A percentile compares a stretch with the other conserved stretches of the same genome.
These are phyloP conservation scores for Limanda limanda DNA, from an alignment of 2,113 vertebrate species.

Conservation along the genomic window DNA sequence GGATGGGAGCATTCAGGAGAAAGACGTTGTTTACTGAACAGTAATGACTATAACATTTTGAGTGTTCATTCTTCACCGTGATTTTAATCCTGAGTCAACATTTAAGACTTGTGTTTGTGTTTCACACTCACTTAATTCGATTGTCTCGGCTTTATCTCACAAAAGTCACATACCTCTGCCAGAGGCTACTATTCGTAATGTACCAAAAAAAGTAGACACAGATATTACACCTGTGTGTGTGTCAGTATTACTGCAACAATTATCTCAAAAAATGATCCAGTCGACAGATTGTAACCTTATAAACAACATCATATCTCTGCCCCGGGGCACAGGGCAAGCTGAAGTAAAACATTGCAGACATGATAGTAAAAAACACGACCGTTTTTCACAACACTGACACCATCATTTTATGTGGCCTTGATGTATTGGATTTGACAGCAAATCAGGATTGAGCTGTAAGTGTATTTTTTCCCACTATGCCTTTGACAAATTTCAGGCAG, in stretches of 20 bases:
- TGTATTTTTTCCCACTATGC: constrained; percentile 42
- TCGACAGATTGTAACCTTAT: constrained; percentile 6
- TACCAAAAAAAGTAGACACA: background rate
- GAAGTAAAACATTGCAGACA: constrained; percentile 48
- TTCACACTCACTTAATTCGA: constrained; percentile 18
- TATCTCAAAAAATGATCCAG: background rate
- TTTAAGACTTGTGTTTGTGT: constrained; percentile 29
- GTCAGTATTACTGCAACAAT: constrained; percentile 9
- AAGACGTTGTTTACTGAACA: background rate
- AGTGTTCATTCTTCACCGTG: background rate
- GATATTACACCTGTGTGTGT: background rate
- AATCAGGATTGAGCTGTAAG: constrained; percentile 64
- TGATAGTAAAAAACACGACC: constrained; percentile 18
- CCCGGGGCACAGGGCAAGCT: constrained; percentile 37
- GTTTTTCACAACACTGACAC: constrained; percentile 53
- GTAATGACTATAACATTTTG: background rate
- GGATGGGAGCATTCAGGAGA: background rate
- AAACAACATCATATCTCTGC: constrained; percentile 43
- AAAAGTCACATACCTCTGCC: constrained; percentile 21
- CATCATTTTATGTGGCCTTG: constrained; percentile 53
- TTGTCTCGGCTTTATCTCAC: constrained; percentile 13
- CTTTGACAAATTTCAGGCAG: constrained; percentile 28
- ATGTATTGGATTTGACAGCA: constrained; percentile 65
- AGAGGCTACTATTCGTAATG: constrained; percentile 22
- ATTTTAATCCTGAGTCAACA: constrained; percentile 23